Conservation (phyloP, 1,140 invertebrate genomes). For the Habropoda laboriosa region DNA sequence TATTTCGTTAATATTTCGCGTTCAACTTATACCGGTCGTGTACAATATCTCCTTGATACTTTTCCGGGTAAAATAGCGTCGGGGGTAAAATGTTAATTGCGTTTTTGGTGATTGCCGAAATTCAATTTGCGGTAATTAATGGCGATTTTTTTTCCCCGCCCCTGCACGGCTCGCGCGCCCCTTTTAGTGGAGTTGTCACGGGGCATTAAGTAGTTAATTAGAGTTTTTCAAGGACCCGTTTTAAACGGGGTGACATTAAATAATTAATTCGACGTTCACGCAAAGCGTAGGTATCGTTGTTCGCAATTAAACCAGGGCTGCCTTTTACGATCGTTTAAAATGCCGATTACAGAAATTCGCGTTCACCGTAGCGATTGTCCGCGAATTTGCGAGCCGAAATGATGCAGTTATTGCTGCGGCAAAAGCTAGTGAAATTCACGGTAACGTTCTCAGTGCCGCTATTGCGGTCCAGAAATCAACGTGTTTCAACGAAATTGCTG, state of each 20-base stretch:
- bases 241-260: constrained; percentile 6
- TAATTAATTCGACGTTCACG: constrained; percentile 31
- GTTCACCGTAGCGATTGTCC: background rate
- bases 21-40: background rate
- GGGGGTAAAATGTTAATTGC: constrained; percentile 20
- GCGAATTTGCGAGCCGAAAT: constrained; percentile 12
- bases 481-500: background rate
- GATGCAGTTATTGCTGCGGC: constrained; percentile 25
- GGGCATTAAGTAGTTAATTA: constrained; percentile 47
- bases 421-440: constrained; percentile 15
- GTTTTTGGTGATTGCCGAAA: constrained; percentile 27
- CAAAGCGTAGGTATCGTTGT: constrained; percentile 22
- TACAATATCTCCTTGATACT: background rate
- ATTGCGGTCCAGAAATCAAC: background rate
- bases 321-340: constrained; percentile 28
- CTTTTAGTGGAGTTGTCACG: constrained; percentile 20
- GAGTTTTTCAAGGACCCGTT: constrained; percentile 18
- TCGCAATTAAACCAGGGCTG: constrained; percentile 21
- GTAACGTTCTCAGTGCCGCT: background rate
- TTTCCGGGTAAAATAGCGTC: background rate
- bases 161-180: background rate
- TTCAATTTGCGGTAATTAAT: constrained; percentile 39
- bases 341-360: constrained; percentile 35
- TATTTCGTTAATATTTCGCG: constrained; percentile 15
- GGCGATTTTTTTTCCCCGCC: background rate